These are phyloP conservation scores for Acrobasis repandana DNA, from an alignment of 2,888 invertebrate species.

Conservation along the genomic window DNA sequence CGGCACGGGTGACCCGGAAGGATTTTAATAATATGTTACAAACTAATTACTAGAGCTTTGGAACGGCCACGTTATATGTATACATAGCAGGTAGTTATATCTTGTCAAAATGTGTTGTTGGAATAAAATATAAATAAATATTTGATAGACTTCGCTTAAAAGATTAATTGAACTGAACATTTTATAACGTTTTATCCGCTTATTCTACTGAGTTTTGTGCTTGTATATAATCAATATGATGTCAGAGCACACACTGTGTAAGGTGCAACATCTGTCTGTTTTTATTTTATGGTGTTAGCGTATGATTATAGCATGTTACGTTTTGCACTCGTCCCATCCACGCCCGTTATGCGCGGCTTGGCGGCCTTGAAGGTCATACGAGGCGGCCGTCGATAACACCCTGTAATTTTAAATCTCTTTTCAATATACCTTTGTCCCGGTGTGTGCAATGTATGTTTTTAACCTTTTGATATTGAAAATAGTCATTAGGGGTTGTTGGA, in stretches of 20 bases:
- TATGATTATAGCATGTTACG: slow-evolving; percentile 25
- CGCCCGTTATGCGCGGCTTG: slow-evolving; percentile 27
- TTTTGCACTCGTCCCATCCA: slow-evolving; percentile 27
- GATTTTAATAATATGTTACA: no score
- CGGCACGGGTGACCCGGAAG: no score
- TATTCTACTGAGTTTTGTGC: no score
- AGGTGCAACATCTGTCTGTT: background rate
- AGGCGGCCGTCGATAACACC: slow-evolving; percentile 22
- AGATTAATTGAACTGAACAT: no score
- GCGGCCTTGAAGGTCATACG: slow-evolving; percentile 29
- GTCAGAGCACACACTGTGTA: background rate
- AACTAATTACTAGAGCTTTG: no score
- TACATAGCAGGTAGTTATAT: no score
- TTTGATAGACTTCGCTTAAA: no score
- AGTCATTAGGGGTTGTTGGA: no score
- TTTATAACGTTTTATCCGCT: no score
- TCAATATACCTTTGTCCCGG: slow-evolving; percentile 20
- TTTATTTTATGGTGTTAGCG: background rate
- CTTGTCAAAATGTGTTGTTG: no score
- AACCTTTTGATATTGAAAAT: background rate
- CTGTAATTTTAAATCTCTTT: slow-evolving; percentile 27
- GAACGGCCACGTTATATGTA: no score
- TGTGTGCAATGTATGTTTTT: slow-evolving; percentile 21
- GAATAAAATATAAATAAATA: no score
- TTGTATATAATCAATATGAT: background rate